Evolutionary conservation across 2,113 vertebrate genomes (phyloP), one percentile per base, ranked within the genome.

Genomic region (Cyanistes caeruleus): DNA sequence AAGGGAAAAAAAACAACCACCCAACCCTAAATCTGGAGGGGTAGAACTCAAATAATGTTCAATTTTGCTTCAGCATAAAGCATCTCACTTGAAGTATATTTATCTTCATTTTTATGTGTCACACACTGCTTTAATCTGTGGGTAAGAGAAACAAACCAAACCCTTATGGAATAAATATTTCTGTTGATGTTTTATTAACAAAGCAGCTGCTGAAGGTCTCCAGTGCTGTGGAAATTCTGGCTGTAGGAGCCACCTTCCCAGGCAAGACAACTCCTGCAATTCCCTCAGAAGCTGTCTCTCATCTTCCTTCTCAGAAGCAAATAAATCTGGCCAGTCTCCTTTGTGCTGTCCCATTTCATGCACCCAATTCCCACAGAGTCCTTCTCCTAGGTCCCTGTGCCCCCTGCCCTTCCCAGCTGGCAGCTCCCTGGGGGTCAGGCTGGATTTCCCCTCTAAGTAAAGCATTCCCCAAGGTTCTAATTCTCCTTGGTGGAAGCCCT

Each of bases 21-120:
- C 18, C 27, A 83, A 39, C 18, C 9, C 59, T 23, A 84, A 77
- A 74, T 84, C 56, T 67, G 76, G 64, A 86, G 74, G 33, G 10
- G 12, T 17, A 76, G 63, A 65, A 58, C 41, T 73, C 49, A 67
- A 37, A 70, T n/a, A 74, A 13, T 31, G 18, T 53, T 79, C 67
- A 56, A 25, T 68, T 60, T 63, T 87, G 27, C 35, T 86, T 52
- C 60, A 72, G 56, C 64, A 41, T 21, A 76, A 87, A 81, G 39
- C 31, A 41, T 84, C 85, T 86, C 67, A 49, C 51, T 84, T 5
- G 20, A 67, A 90, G 83, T 59, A 92, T 73, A 72, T 74, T 63
- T 75, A 78, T 77, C 89, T 81, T 89, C 52, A 68, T 91, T 90
- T 90, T 75, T 60, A 24, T 37, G 16, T 51, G 64, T 90, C 86